Conservation (phyloP, 2,888 invertebrate genomes). For the Morinoia aosen region DNA sequence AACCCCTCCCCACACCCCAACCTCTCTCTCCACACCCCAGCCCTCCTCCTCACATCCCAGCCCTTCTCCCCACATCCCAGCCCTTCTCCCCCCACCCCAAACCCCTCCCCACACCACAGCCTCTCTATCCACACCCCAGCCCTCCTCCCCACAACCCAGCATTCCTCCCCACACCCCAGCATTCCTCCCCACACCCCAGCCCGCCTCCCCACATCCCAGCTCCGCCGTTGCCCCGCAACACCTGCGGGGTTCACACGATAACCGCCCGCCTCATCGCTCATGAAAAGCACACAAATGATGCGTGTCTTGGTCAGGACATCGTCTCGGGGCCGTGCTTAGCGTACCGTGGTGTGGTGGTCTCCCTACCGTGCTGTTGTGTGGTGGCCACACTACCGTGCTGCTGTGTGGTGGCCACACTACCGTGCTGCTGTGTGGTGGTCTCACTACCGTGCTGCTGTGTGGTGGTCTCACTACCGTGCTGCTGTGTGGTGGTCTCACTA, state of each 20-base stretch:
- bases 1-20: neutral
- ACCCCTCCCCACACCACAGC: neutral
- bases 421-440: too few species aligned
- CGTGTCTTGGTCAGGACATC: neutral
- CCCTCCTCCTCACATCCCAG: too few species aligned
- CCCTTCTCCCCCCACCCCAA: neutral
- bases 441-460: too few species aligned
- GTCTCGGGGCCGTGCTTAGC: neutral
- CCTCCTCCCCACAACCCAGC: neutral
- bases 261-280: neutral
- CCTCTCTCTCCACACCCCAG: neutral
- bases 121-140: neutral
- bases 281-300: neutral
- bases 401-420: too few species aligned
- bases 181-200: neutral
- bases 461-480: too few species aligned
- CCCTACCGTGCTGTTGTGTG: neutral
- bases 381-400: neutral
- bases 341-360: neutral
- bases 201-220: neutral
- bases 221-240: neutral
- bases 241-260: neutral
- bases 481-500: too few species aligned
- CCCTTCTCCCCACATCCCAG: neutral
- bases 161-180: neutral